Percentiles rank a stretch among this genome's conserved stretches.
Evolutionary conservation across 2,797 vertebrate genomes (phyloP).

Genomic region (Melanotaenia parkinsoni): DNA sequence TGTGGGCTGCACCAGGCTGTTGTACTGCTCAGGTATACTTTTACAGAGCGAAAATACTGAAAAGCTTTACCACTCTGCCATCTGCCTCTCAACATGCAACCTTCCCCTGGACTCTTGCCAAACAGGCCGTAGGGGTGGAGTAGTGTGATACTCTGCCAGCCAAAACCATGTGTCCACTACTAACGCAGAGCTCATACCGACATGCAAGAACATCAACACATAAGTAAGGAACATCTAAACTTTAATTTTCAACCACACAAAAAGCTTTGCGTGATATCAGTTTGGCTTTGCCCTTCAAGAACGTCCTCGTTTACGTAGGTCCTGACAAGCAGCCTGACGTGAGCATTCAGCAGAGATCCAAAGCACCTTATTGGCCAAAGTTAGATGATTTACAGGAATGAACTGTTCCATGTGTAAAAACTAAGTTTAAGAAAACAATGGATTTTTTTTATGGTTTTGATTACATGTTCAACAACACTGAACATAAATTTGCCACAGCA

Average conservation of each 20-base stretch:
- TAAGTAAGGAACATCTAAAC: conserved; percentile 6
- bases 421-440: not conserved
- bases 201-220: conserved; percentile 29
- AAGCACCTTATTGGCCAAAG: not conserved
- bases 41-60: conserved; percentile 51
- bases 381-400: not conserved
- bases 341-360: conserved; percentile 6
- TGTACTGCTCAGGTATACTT: conserved; percentile 58
- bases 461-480: conserved; percentile 1
- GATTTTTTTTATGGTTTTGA: not conserved
- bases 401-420: not conserved
- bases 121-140: conserved; percentile 66
- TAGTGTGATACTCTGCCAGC: conserved; percentile 53
- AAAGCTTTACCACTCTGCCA: conserved; percentile 59
- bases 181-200: conserved; percentile 46
- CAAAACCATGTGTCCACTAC: conserved; percentile 61
- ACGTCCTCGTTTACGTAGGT: not conserved
- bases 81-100: conserved; percentile 74
- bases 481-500: conserved; percentile 1
- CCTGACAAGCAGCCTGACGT: conserved; percentile 13
- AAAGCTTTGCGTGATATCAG: not conserved
- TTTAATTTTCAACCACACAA: conserved; percentile 13
- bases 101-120: conserved; percentile 66
- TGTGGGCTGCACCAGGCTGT: conserved; percentile 33
- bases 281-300: conserved; percentile 27